phyloP scores from a whole-genome alignment of 1,140 invertebrate species.

The Belonocnema kinseyi region DNA sequence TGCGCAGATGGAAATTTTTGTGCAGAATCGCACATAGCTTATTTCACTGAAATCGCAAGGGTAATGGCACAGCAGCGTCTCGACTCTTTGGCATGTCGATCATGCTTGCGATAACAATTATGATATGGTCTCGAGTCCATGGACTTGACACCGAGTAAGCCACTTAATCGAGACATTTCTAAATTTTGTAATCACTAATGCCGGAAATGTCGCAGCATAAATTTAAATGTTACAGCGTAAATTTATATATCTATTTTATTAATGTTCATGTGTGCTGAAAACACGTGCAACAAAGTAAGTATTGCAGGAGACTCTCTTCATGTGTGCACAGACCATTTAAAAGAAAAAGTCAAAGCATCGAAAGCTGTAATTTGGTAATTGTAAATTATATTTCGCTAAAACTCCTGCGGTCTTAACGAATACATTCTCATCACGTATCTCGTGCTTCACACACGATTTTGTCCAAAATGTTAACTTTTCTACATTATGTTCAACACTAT shows the following conservation, averaged over 20 bases:
- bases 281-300: not conserved
- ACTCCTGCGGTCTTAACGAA: no score
- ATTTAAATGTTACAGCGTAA: no score
- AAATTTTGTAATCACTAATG: conserved; percentile 3
- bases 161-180: not conserved
- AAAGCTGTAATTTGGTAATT: no score
- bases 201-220: not conserved
- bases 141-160: conserved; percentile 10
- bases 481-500: no score
- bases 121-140: conserved; percentile 15
- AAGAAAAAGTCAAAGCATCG: no score
- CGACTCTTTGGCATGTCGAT: conserved; percentile 33
- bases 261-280: not conserved
- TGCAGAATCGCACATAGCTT: no score
- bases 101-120: conserved; percentile 31
- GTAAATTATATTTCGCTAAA: no score
- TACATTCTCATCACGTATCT: no score
- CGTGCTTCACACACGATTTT: no score
- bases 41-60: conserved; percentile 16
- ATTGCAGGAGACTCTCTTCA: not conserved
- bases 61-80: conserved; percentile 28
- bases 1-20: not conserved
- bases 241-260: no score
- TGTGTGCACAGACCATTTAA: no score
- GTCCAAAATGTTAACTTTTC: no score